Base-by-base conservation (phyloP, 2,797 vertebrate genomes). In the Arrhamphus sclerolepis region DNA sequence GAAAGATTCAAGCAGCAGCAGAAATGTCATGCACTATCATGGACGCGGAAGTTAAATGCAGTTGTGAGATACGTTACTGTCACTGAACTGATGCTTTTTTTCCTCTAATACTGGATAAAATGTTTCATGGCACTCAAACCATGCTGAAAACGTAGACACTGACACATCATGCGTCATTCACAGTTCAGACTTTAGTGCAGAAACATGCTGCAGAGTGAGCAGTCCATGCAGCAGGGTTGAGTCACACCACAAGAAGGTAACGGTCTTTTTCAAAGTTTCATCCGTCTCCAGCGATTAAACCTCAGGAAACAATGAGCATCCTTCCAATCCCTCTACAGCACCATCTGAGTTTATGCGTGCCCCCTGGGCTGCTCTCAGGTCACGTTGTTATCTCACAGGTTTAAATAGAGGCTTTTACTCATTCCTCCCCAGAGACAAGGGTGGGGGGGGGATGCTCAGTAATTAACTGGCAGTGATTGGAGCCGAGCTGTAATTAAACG, bases 401-500 rank as follows among this genome's bases (percentile, higher is more conserved):
- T 72, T 63, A 86, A 72, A 83, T 64, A 58, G 72, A 56, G 70
- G 80, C 56, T 70, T 78, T 48, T 66, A 28, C 76, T 63, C 58
- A 63, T 69, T 79, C 48, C 48, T 57, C 73, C 59, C 70, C 2
- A 22, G 46, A 56, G 55, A n/a, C n/a, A n/a, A n/a, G n/a, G n/a
- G n/a, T n/a, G 74, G 62, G 61, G 57, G 19, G 24, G 48, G 26
- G 31, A 64, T 78, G 54, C 79, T 73, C 60, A 58, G 78, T 88
- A 77, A 83, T 90, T 89, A 82, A 76, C 72, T 43, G 56, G 48
- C 68, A 63, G 61, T 77, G 72, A 89, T 76, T 72, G 66, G 42
- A 83, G 77, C 62, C 1, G 2, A 66, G 65, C 54, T 72, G 66
- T 90, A 89, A 90, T 91, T 84, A 89, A 73, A 73, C 56, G 41